These are phyloP conservation scores for Murina feae DNA, from an alignment of 2,113 vertebrate genomes.

Conservation along the genomic window DNA sequence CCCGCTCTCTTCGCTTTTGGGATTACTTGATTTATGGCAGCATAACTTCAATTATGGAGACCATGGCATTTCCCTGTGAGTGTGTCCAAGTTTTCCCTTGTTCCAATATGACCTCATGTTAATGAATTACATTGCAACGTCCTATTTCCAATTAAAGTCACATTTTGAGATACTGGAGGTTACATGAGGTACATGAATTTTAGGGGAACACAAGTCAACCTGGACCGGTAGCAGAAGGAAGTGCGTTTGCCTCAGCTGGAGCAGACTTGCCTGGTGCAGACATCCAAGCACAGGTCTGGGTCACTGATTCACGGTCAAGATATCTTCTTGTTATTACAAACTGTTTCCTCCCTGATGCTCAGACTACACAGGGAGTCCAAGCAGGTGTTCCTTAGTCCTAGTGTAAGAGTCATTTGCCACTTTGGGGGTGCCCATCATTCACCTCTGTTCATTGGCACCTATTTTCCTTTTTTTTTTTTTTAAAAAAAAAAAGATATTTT, in stretches of 20 bases:
- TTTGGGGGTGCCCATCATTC: background rate
- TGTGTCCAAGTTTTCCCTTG: background rate
- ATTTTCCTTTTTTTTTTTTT: too few species aligned
- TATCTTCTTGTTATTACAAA: background rate
- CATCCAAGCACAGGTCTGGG: background rate
- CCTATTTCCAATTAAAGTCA: background rate
- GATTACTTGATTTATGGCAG: background rate
- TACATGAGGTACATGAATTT: background rate
- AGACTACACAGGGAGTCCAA: background rate
- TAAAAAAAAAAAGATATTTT: too few species aligned
- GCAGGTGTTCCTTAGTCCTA: background rate
- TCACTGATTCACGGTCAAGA: background rate
- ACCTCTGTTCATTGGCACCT: background rate
- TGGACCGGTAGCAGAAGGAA: background rate
- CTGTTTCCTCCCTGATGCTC: background rate
- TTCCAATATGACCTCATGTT: background rate
- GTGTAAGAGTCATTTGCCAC: background rate
- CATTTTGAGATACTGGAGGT: background rate
- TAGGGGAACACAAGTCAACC: background rate
- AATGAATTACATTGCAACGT: background rate
- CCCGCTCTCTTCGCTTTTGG: background rate
- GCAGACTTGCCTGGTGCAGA: background rate
- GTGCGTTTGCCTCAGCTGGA: background rate
- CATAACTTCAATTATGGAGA: background rate
- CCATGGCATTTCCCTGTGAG: background rate